Base-by-base conservation (phyloP, 2,888 invertebrate genomes). In the Conchocele bisecta region DNA sequence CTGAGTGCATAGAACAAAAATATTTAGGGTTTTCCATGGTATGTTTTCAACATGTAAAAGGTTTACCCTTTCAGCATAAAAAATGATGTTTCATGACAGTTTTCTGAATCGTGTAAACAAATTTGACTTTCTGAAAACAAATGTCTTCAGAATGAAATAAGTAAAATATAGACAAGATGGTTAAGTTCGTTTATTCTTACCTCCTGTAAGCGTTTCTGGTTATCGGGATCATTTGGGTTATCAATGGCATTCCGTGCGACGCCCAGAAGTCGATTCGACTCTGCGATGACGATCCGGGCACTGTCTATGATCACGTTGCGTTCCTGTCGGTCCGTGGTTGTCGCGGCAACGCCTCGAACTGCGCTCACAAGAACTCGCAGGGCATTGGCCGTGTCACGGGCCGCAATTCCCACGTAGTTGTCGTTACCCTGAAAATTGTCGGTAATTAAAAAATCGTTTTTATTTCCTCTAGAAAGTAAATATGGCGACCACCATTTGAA, bases 281-380 rank as follows among this genome's bases (percentile, higher is more conserved):
- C 94, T 61, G 94, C 93, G 77, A 97, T 93, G 15, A 97, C 96
- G 72, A 96, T 95, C 35, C 95, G 95, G 0, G 96, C 96, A 13
- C 91, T 91, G 46, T 92, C 91, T 20, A 93, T 91, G 39, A 93
- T 90, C 26, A 91, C 89, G 53, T 84, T 89, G 83, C 93, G 93
- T 15, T 93, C 91, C 9, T 93, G 93, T 15, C 92, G 60, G 75
- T 91, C 88, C 3, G 83, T 83, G 0, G 88, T 83, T 11, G 88
- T 87, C 15, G 90, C 89, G 0, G 90, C 91, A 0, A 91, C 95
- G 9, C 95, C 96, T 31, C 97, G 93, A 2, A 96, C 94, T 5
- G 95, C 95, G 51, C 93, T 93, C 9, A 94, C 94, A 82, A 96
- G 94, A 79, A 95, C 94, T 33, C 94, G 93, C 57, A 98, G 92